A percentile compares a stretch with the other conserved stretches of the same genome.
Conservation (phyloP, 1,140 invertebrate genomes). For the Popillia japonica region DNA sequence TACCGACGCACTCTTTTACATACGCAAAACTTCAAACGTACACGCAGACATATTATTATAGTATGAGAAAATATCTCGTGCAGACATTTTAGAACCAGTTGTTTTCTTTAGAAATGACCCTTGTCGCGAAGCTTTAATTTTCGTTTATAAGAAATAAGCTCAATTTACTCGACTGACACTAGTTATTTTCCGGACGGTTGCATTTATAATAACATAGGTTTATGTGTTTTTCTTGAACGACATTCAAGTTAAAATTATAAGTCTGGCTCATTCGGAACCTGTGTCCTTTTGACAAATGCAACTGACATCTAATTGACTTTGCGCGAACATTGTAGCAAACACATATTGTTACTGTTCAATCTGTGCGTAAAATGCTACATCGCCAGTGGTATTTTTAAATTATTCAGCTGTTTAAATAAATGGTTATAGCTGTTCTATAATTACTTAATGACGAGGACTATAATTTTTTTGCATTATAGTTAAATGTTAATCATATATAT, state of each 20-base stretch:
- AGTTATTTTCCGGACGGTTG: constrained; percentile 40
- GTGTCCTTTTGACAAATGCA: background rate
- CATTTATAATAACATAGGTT: constrained; percentile 36
- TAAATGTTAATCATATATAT: too few species aligned
- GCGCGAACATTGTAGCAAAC: too few species aligned
- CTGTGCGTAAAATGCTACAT: too few species aligned
- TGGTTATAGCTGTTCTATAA: too few species aligned
- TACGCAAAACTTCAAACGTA: constrained; percentile 20
- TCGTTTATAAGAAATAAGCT: constrained; percentile 31
- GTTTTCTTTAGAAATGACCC: constrained; percentile 36
- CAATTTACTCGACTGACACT: constrained; percentile 36
- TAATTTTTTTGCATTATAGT: too few species aligned
- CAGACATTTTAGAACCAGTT: constrained; percentile 21
- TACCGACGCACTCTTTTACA: background rate
- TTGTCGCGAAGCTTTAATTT: constrained; percentile 38
- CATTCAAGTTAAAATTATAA: constrained; percentile 31
- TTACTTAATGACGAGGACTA: too few species aligned
- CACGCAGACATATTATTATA: constrained; percentile 18
- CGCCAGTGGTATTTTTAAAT: too few species aligned
- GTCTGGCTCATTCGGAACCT: background rate
- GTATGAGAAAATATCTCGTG: constrained; percentile 25
- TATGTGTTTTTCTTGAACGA: constrained; percentile 34
- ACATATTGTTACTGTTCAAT: too few species aligned
- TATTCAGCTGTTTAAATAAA: too few species aligned
- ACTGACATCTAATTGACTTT: background rate